Evolutionary conservation across 92 coral and sea anemone genomes (phyloP).

Genomic region (Bergia puertoricense): DNA sequence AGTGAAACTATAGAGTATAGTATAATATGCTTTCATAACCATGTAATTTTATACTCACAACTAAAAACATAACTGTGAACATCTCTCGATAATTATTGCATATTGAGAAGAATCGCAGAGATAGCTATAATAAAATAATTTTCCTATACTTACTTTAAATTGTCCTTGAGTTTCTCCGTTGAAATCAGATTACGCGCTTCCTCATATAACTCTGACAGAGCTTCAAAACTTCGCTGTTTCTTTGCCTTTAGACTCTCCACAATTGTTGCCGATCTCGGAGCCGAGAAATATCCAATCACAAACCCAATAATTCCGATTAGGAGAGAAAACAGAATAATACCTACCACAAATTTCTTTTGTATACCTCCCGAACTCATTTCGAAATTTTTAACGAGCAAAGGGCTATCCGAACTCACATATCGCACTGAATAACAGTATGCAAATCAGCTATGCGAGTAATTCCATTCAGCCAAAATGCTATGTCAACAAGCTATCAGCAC

Average conservation of each 20-base stretch:
- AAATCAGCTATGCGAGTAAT: not conserved
- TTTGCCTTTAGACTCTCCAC: not conserved
- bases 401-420: not conserved
- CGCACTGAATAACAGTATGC: conserved; percentile 30
- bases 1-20: no score
- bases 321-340: conserved; percentile 26
- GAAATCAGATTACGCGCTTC: conserved; percentile 26
- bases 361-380: conserved; percentile 18
- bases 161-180: conserved; percentile 15
- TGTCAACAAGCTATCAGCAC: conserved; percentile 24
- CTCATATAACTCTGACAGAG: not conserved
- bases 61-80: no score
- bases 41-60: no score
- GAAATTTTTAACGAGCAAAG: not conserved
- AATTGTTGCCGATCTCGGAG: conserved; percentile 15
- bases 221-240: not conserved
- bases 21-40: no score
- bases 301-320: conserved; percentile 36
- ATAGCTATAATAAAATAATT: not conserved
- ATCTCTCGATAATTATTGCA: no score
- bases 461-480: conserved; percentile 29
- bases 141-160: conserved; percentile 25
- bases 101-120: no score
- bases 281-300: conserved; percentile 39
- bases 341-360: conserved; percentile 30